These are phyloP conservation scores for Dendroctonus ponderosae DNA, from an alignment of 1,140 invertebrate species.

Conservation along the genomic window DNA sequence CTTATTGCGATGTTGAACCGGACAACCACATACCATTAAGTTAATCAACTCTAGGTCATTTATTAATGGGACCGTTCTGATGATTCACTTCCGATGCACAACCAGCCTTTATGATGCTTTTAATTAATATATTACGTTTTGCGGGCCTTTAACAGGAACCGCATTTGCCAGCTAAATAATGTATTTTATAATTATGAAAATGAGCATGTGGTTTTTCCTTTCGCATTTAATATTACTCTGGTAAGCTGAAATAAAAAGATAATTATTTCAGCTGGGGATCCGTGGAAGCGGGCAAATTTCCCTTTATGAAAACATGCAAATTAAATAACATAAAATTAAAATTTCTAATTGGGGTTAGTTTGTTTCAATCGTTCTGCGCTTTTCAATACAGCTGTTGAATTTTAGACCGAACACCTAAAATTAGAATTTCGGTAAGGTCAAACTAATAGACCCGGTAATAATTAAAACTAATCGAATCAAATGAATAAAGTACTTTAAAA, in stretches of 20 bases:
- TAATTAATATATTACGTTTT: conserved; percentile 31
- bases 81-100: conserved; percentile 26
- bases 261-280: conserved; percentile 17
- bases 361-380: background rate
- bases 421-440: too few relatives aligned
- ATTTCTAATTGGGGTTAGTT: conserved; percentile 4
- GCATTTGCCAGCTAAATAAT: conserved; percentile 22
- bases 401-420: too few relatives aligned
- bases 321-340: conserved; percentile 18
- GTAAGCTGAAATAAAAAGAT: conserved; percentile 28
- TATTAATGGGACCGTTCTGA: conserved; percentile 28
- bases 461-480: too few relatives aligned
- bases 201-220: conserved; percentile 25
- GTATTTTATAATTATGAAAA: conserved; percentile 29
- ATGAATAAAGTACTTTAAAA: too few relatives aligned
- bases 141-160: conserved; percentile 8
- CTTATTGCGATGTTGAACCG: too few relatives aligned
- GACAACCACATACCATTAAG: conserved; percentile 17
- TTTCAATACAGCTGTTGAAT: too few relatives aligned
- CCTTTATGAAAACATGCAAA: conserved; percentile 10
- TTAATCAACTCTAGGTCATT: conserved; percentile 8
- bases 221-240: conserved; percentile 24
- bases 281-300: background rate
- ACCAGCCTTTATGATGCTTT: conserved; percentile 16
- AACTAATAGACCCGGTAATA: too few relatives aligned